phyloP scores from a whole-genome alignment of 2,888 invertebrate species.

The Thyatira batis region DNA sequence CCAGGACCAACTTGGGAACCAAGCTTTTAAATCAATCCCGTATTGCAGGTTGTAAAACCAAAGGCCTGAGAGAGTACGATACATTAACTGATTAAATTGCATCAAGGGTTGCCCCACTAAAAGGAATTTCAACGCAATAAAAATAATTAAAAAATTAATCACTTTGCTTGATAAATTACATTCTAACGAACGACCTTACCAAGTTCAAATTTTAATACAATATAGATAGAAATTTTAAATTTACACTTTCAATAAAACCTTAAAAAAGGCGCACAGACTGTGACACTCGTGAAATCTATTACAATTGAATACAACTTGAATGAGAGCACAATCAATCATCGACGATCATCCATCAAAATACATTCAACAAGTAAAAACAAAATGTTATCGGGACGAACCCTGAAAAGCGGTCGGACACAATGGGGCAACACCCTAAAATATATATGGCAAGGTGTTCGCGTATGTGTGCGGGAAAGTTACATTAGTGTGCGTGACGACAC shows the following conservation, averaged over 20 bases:
- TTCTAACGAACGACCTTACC: neutral
- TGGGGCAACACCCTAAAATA: conserved; percentile 63
- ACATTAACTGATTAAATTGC: conserved; percentile 75
- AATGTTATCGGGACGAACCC: conserved; percentile 68
- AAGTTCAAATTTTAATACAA: neutral
- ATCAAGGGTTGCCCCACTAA: conserved; percentile 47
- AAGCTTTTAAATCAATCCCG: conserved; percentile 40
- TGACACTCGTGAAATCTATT: conserved; percentile 60
- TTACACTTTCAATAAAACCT: conserved; percentile 10
- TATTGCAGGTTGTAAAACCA: conserved; percentile 59
- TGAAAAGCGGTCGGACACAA: conserved; percentile 47
- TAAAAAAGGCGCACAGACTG: conserved; percentile 36
- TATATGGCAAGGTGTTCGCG: conserved; percentile 43
- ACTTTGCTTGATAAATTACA: neutral
- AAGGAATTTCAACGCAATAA: conserved; percentile 2
- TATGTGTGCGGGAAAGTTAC: conserved; percentile 29
- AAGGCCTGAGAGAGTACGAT: conserved; percentile 51
- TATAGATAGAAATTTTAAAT: neutral
- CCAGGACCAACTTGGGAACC: conserved; percentile 12
- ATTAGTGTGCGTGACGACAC: conserved; percentile 24
- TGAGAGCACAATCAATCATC: conserved; percentile 72
- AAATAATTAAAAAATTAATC: neutral
- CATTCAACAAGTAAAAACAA: conserved; percentile 82
- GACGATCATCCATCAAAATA: conserved; percentile 72
- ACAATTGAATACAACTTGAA: conserved; percentile 57